Evolutionary conservation across 2,888 invertebrate species (phyloP), one percentile per base, ranked within the genome.

Genomic region (Gerosis bhagava): DNA sequence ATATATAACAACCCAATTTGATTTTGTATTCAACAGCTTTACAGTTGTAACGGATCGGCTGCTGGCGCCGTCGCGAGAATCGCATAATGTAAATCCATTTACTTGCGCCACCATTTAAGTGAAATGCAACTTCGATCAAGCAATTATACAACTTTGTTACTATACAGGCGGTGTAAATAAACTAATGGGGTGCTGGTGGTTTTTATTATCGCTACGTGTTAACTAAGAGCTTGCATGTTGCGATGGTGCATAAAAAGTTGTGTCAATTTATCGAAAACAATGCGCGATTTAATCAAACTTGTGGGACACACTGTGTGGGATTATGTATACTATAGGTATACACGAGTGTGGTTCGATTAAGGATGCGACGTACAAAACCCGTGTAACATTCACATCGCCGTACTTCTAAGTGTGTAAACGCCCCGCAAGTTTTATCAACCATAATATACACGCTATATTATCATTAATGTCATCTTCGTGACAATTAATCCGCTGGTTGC

Each of bases 401-500:
- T 45, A 31, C 37, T 31, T 39, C 31, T 39, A n/a, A n/a, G n/a
- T n/a, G n/a, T n/a, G n/a, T n/a, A n/a, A n/a, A n/a, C n/a, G n/a
- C n/a, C n/a, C n/a, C n/a, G n/a, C n/a, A n/a, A n/a, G n/a, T n/a
- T 63, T 70, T 62, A 69, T 66, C 61, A 50, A 59, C 63, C 42
- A 54, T 51, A 49, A 54, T 51, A 48, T 34, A n/a, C 73, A 69
- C 63, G 70, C 70, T 54, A 69, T 67, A 53, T 64, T 62, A 72
- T 73, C 55, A 62, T 72, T 73, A 70, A 72, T 71, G n/a, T n/a
- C n/a, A n/a, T 62, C 66, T 60, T 63, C 50, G 56, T 43, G 63
- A 65, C 77, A 81, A 81, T 83, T 81, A 76, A 64, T 57, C 50
- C 54, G 51, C 63, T 60, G 61, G 73, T 43, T 57, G 17, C 22